Base-by-base conservation (phyloP, 2,113 vertebrate genomes). In the Cyanistes caeruleus region DNA sequence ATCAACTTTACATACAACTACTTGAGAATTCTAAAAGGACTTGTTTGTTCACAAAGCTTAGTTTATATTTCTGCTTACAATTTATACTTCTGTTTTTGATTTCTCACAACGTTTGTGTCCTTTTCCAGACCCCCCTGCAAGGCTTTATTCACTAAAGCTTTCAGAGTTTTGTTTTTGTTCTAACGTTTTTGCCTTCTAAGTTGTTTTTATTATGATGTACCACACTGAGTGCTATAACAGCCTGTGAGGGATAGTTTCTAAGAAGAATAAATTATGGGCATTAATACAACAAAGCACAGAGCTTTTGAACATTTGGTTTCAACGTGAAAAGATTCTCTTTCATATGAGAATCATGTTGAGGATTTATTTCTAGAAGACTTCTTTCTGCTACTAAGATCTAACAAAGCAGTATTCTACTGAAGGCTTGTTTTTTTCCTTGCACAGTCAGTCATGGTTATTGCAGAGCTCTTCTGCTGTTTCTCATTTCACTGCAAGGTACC, bases 231-330 rank as follows among this genome's bases (percentile, higher is more conserved):
- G 79, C 91, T 95, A 53, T 95, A 95, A 93, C 94, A 97, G 96
- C 56, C 69, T 87, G 83, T 15, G 3, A 95, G 82, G 95, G 90
- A 92, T 93, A 87, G 89, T 91, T 95, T 92, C 91, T 88, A 95
- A 97, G 86, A 95, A 91, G 95, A 94, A 97, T 95, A 96, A 96
- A 97, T 96, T 96, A 95, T 90, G 90, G 74, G 77, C 80, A 92
- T 93, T 92, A 96, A 94, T 96, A 89, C 72, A 96, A 97, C 93
- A 96, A 96, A 95, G 93, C 83, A 78, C 56, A 87, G 86, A 78
- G 49, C 86, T 95, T 95, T 97, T 95, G 88, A 96, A 96, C 95
- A 97, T 96, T 97, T 97, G 96, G 88, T 90, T 96, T 96, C 79
- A 95, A 93, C 92, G 84, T 94, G 92, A 90, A 96, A 90, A 85